Percentiles rank a stretch among this genome's conserved stretches.
phyloP scores from a whole-genome alignment of 2,797 vertebrate species.

The Myotis myotis region DNA sequence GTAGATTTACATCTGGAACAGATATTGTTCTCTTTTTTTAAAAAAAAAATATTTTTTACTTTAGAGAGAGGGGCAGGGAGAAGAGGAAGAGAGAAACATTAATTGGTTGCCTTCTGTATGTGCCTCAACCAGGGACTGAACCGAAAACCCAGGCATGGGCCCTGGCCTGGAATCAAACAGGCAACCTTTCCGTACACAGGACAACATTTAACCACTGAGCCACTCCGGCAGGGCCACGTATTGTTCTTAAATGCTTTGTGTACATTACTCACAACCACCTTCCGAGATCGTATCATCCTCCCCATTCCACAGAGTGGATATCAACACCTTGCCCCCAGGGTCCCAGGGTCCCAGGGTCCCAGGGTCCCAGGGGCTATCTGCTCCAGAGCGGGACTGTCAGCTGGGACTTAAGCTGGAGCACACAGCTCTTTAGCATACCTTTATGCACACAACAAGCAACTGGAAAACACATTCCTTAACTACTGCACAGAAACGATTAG shows the following conservation, averaged over 20 bases:
- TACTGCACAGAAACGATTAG: neutral
- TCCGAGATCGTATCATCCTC: neutral
- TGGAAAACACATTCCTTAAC: neutral
- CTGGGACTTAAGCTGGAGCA: neutral
- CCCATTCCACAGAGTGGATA: neutral
- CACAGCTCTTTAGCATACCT: neutral
- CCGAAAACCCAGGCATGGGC: neutral
- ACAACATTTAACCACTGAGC: neutral
- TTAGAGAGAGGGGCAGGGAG: too few species aligned
- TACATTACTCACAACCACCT: fast-evolving
- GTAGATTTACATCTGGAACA: neutral
- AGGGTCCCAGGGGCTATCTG: neutral
- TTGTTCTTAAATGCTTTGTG: neutral
- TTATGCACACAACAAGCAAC: neutral
- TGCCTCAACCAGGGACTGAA: neutral
- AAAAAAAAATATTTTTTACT: too few species aligned
- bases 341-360: neutral
- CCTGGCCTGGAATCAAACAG: neutral
- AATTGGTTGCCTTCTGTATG: neutral
- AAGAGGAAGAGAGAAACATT: neutral
- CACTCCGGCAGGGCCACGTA: neutral
- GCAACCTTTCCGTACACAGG: neutral
- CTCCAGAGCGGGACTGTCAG: neutral
- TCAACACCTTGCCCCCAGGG: neutral
- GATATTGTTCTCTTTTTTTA: neutral